Conservation (phyloP, 2,113 vertebrate species). For the Pedionomus torquatus region DNA sequence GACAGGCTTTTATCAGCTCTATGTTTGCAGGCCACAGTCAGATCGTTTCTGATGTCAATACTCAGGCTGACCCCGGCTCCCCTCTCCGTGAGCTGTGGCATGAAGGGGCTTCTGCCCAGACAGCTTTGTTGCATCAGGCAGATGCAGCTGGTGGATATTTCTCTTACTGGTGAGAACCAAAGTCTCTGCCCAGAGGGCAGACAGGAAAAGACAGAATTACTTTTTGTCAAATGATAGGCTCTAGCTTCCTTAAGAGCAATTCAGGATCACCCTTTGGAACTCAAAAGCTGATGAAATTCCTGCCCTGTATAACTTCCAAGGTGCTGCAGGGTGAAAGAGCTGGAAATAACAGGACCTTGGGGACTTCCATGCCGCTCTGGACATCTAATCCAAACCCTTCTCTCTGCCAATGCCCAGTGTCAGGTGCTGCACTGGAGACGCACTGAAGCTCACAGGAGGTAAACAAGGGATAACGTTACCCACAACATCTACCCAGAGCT, state of each 20-base stretch:
- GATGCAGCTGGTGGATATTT: not conserved
- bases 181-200: not conserved
- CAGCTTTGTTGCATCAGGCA: not conserved
- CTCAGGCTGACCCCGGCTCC: not conserved
- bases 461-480: not conserved
- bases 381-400: not conserved
- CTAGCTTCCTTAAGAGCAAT: not conserved
- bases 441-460: not conserved
- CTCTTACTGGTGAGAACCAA: not conserved
- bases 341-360: constrained; percentile 29
- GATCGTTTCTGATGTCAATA: not conserved
- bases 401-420: not conserved
- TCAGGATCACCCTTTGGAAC: not conserved
- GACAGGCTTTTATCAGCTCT: not conserved
- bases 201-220: not conserved
- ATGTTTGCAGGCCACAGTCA: not conserved
- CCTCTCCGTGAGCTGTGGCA: not conserved
- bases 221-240: not conserved
- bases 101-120: not conserved
- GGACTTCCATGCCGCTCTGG: not conserved
- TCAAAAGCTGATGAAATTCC: not conserved
- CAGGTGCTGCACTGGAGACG: not conserved
- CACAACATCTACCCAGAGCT: not conserved
- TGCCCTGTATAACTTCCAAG: not conserved
- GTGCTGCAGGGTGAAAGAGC: not conserved